These are phyloP conservation scores for Pissodes strobi DNA, from an alignment of 1,140 invertebrate species.

Conservation along the genomic window DNA sequence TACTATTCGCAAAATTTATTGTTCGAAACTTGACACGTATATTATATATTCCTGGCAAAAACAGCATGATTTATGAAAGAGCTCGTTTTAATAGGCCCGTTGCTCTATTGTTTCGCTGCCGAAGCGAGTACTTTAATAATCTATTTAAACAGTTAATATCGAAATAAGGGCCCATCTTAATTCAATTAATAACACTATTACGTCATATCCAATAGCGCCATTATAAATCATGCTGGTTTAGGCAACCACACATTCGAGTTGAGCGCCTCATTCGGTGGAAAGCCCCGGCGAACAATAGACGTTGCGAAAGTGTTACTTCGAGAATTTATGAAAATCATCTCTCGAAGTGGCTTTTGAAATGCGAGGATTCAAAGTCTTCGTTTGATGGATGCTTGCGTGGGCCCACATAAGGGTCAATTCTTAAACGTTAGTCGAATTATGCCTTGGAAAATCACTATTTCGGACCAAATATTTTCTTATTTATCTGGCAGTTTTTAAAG, in stretches of 20 bases:
- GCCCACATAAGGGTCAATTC: no score
- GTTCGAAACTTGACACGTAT: no score
- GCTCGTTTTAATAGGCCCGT: conserved; percentile 16
- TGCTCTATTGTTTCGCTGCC: conserved; percentile 6
- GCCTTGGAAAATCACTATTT: no score
- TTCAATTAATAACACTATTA: conserved; percentile 28
- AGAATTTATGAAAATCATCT: conserved; percentile 19
- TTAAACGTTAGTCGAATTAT: no score
- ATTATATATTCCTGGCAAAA: no score
- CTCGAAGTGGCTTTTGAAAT: conserved; percentile 21
- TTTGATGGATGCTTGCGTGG: no score
- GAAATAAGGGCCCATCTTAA: conserved; percentile 20
- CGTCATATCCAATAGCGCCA: conserved; percentile 19
- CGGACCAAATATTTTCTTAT: no score
- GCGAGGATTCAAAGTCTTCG: no score
- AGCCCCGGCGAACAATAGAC: conserved; percentile 13
- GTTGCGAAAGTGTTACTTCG: conserved; percentile 8
- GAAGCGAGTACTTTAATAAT: conserved; percentile 23
- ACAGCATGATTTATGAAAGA: no score
- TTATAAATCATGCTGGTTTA: conserved; percentile 27
- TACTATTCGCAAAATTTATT: no score
- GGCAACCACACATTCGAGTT: conserved; percentile 5
- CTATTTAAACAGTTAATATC: conserved; percentile 28
- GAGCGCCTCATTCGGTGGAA: conserved; percentile 7
- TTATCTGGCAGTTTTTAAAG: no score